These are phyloP conservation scores for Petromus typicus DNA, from an alignment of 2,113 vertebrate species.

Conservation along the genomic window DNA sequence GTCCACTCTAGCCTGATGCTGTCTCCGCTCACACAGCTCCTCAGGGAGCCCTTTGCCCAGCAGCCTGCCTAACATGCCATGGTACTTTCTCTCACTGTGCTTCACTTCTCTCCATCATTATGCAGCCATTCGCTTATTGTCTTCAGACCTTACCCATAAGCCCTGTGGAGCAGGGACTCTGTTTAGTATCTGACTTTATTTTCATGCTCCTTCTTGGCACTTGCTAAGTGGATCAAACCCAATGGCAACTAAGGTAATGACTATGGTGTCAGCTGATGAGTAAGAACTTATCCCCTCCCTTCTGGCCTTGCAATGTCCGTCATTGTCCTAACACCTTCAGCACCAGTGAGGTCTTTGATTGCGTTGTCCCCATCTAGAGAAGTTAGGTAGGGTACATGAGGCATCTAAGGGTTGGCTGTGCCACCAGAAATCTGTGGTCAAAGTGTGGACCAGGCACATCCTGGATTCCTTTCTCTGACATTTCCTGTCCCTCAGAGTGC, in stretches of 20 bases:
- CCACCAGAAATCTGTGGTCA: not conserved
- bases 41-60: not conserved
- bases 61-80: not conserved
- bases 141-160: not conserved
- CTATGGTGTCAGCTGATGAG: not conserved
- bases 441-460: not conserved
- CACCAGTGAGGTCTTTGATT: not conserved
- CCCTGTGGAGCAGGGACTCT: not conserved
- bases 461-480: not conserved
- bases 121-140: not conserved
- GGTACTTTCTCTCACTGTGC: not conserved
- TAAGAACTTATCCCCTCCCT: not conserved
- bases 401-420: not conserved
- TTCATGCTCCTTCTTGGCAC: not conserved
- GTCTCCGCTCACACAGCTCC: not conserved
- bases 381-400: not conserved
- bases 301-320: not conserved
- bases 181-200: not conserved
- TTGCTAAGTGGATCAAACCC: conserved; percentile 3
- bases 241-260: not conserved
- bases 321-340: not conserved
- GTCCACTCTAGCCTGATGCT: not conserved
- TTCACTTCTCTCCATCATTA: not conserved
- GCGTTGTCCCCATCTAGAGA: not conserved
- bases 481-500: not conserved